Base-by-base conservation (phyloP, 2,797 vertebrate genomes). In the Echiichthys vipera region DNA sequence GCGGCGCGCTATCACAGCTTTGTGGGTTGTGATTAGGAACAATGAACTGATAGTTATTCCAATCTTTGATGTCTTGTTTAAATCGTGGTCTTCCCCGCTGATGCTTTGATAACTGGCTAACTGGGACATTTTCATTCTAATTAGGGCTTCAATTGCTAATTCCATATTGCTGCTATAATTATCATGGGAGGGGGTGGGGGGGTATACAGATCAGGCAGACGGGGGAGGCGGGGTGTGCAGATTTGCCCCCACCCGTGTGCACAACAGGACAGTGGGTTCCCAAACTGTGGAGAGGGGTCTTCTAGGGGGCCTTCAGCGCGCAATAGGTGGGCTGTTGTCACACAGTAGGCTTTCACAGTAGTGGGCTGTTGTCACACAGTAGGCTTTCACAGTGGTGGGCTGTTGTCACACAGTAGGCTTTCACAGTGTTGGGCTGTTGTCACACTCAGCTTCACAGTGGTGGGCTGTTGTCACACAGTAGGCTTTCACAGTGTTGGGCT, bases 61-160 rank as follows among this genome's bases (percentile, higher is more conserved):
- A n/a, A 93, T 94, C 94, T 95, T 96, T 96, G 95, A 97, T 97
- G 94, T 96, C 95, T 96, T 92, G 83, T 87, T 96, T 95, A 95
- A 97, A 95, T 94, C 93, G n/a, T 93, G 95, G 84, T 95, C 78
- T 95, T n/a, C 95, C 94, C 95, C 84, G 91, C 95, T 94, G 94
- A 94, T 88, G 94, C 96, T 96, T 89, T 97, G 96, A 96, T 97
- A 96, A 95, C 94, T 87, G 91, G 92, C 95, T 97, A 97, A 97
- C 96, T 96, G 96, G 96, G 96, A 96, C 96, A 95, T 96, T 96
- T 96, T 96, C 94, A 93, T 93, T 96, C 95, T 97, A 98, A 97
- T 97, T 97, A 97, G 96, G 93, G 95, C 95, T 96, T 94, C 96
- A 95, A 96, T 96, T 95, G 96, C 95, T 97, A 96, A 97, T 97